phyloP scores from a whole-genome alignment of 2,797 vertebrate species.

The Acipenser ruthenus region DNA sequence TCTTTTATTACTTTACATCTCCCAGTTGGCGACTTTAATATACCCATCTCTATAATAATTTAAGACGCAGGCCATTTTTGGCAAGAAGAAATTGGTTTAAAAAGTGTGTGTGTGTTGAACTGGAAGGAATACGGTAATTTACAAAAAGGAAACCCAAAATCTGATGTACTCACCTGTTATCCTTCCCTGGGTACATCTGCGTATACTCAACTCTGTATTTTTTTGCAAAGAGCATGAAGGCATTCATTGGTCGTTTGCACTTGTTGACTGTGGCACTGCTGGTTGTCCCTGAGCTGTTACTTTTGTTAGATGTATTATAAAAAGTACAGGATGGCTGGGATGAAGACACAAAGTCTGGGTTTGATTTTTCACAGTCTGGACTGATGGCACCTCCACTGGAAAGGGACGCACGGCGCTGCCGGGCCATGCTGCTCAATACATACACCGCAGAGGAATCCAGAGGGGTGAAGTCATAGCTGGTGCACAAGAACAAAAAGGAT shows the following conservation, averaged over 20 bases:
- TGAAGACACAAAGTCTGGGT: constrained; percentile 60
- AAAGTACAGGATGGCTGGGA: constrained; percentile 67
- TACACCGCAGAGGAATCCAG: constrained; percentile 97
- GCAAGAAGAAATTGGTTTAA: too few species aligned
- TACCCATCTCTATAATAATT: background rate
- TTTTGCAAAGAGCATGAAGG: constrained; percentile 99
- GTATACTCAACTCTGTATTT: constrained; percentile 98
- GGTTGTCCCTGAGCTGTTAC: constrained; percentile 83
- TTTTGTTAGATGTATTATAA: constrained; percentile 75
- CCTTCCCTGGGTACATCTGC: constrained; percentile 98
- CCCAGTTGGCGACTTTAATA: too few species aligned
- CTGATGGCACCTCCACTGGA: constrained; percentile 78
- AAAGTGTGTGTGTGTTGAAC: too few species aligned
- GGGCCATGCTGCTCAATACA: constrained; percentile 96
- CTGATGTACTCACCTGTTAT: constrained; percentile 80
- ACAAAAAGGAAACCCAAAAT: too few species aligned
- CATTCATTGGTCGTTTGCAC: constrained; percentile 99
- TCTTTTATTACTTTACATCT: too few species aligned
- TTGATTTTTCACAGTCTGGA: constrained; percentile 81
- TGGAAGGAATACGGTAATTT: too few species aligned
- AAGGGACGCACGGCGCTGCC: constrained; percentile 87
- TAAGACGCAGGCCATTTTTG: too few species aligned
- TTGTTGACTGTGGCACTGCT: constrained; percentile 82
- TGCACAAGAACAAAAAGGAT: constrained; percentile 7
- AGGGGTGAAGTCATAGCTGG: constrained; percentile 93